phyloP scores from a whole-genome alignment of 2,888 invertebrate genomes.

The Deilephila porcellus region DNA sequence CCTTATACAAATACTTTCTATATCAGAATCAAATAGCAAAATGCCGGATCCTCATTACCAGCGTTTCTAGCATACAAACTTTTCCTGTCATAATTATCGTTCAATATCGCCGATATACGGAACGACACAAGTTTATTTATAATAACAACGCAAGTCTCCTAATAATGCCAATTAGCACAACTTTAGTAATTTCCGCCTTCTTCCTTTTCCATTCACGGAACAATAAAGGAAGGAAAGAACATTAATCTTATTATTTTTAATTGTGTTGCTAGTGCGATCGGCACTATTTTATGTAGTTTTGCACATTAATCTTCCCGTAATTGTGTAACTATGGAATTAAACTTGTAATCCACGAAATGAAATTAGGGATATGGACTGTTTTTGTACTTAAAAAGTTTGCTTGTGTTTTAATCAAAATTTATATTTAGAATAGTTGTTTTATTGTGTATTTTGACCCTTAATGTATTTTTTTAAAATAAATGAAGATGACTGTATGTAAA shows the following conservation, averaged over 20 bases:
- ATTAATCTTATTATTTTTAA: constrained; percentile 16
- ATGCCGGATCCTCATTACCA: not conserved
- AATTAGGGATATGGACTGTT: too few species aligned
- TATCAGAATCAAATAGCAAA: not conserved
- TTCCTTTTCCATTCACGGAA: constrained; percentile 24
- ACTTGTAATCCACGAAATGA: too few species aligned
- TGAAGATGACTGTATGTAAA: too few species aligned
- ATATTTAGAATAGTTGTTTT: too few species aligned
- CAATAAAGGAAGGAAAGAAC: constrained; percentile 11
- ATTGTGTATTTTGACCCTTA: too few species aligned
- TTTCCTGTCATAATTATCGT: constrained; percentile 23
- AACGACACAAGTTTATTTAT: constrained; percentile 26
- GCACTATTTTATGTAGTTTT: not conserved
- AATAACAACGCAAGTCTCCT: constrained; percentile 21
- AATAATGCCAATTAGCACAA: constrained; percentile 29
- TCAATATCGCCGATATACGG: constrained; percentile 16
- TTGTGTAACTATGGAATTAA: too few species aligned
- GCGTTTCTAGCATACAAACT: not conserved
- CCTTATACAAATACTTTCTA: not conserved
- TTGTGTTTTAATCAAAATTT: too few species aligned
- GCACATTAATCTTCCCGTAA: too few species aligned
- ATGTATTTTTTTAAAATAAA: too few species aligned
- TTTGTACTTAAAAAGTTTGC: too few species aligned
- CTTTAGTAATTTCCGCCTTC: constrained; percentile 2
- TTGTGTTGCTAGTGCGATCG: constrained; percentile 1